phyloP scores from a whole-genome alignment of 1,140 invertebrate genomes.

The Bilobella aurantiaca region DNA sequence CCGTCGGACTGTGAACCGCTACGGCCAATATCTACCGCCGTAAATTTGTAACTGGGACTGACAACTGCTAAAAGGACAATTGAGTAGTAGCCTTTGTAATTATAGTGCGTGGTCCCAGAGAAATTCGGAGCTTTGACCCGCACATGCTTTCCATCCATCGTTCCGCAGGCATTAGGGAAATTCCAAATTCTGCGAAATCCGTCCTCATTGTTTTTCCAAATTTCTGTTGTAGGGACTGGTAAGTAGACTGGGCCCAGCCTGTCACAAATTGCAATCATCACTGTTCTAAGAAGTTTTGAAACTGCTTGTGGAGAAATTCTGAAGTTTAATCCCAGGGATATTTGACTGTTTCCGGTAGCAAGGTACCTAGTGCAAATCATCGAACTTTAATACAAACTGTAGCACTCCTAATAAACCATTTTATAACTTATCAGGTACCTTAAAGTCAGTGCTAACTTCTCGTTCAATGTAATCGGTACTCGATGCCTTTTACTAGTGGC shows the following conservation, averaged over 20 bases:
- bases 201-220: conserved; percentile 1
- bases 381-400: too few species aligned
- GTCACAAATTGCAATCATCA: conserved; percentile 9
- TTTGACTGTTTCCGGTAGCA: conserved; percentile 5
- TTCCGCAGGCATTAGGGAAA: conserved; percentile 36
- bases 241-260: not conserved
- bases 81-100: conserved; percentile 38
- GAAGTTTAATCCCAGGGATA: conserved; percentile 6
- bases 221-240: not conserved
- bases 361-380: too few species aligned
- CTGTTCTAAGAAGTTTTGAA: conserved; percentile 1
- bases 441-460: conserved; percentile 4
- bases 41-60: conserved; percentile 30
- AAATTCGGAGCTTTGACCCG: conserved; percentile 27
- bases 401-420: too few species aligned
- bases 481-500: not conserved
- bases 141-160: conserved; percentile 39
- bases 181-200: conserved; percentile 14
- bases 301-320: conserved; percentile 1
- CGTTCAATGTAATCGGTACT: not conserved
- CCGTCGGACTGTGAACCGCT: conserved; percentile 27
- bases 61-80: conserved; percentile 18
- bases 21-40: conserved; percentile 31
- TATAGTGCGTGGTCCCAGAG: conserved; percentile 35
- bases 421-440: too few species aligned